Evolutionary conservation across 2,113 vertebrate genomes (phyloP), one percentile per base, ranked within the genome.

Genomic region (Ploceus nigricollis): DNA sequence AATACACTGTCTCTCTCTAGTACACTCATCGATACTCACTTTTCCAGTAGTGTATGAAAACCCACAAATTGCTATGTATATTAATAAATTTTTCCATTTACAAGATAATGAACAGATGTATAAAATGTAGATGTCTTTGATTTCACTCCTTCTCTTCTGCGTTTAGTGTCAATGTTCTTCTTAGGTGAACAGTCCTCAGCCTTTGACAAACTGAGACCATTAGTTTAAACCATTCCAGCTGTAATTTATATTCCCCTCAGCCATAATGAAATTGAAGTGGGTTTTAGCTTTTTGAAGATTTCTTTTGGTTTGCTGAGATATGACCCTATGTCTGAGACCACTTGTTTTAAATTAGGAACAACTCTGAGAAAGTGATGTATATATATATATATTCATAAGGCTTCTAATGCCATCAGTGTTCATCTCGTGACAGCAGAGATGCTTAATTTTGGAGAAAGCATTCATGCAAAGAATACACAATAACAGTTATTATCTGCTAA

Each of bases 61-160:
- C 4, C 9, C 1, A 2, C 13, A 11, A 80, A 3, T 10, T 24
- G 15, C 1, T 39, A 9, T 44, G 19, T 39, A 54, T 64, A 35
- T 23, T 28, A 42, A 42, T 13, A 2, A 61, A 37, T 70, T 44
- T 82, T 82, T 33, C 39, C 10, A 33, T 50, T 57, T 86, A 68
- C 13, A 82, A 75, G 15, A 51, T 37, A 57, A 53, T 22, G 33
- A 16, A 21, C 77, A 66, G 35, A 54, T 33, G 11, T 39, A 18
- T 66, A 58, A 96, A 82, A 63, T 7, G 2, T 37, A 68, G 14
- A 30, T 20, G 1, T 31, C 58, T 87, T 90, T 82, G 22, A 28
- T 11, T 57, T 15, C 35, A 39, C 12, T 57, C 35, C 18, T 75
- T 91, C 27, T 31, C 15, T 76, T 82, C 30, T 68, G 24, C 31